Conservation (phyloP, 2,888 invertebrate species). For the Tridacna gigas region DNA sequence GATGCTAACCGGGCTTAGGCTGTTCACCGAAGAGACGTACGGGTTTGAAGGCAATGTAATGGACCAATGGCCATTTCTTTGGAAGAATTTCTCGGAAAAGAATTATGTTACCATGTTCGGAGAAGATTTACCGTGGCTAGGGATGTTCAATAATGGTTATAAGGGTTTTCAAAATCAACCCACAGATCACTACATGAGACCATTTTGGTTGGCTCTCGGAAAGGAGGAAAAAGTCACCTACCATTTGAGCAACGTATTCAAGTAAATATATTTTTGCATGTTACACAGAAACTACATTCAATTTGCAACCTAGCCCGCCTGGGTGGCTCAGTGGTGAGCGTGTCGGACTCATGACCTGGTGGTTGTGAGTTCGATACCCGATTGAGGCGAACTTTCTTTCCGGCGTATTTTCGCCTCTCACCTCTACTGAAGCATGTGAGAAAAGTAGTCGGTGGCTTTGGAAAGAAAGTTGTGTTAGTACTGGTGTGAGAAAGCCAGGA, state of each 20-base stretch:
- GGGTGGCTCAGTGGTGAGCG: too few relatives aligned
- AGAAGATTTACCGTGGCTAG: slow-evolving; percentile 58
- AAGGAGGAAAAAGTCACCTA: slow-evolving; percentile 19
- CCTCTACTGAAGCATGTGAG: too few relatives aligned
- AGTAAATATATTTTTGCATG: background rate
- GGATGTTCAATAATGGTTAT: slow-evolving; percentile 47
- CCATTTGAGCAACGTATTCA: slow-evolving; percentile 13
- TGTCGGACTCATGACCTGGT: too few relatives aligned
- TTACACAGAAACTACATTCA: background rate
- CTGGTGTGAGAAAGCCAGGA: too few relatives aligned
- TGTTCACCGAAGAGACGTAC: slow-evolving; percentile 41
- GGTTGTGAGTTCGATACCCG: too few relatives aligned
- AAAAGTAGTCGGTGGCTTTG: too few relatives aligned
- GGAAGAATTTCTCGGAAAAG: slow-evolving; percentile 48
- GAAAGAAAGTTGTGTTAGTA: too few relatives aligned
- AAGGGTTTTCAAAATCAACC: slow-evolving; percentile 54
- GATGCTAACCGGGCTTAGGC: slow-evolving; percentile 55
- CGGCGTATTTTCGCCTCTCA: too few relatives aligned
- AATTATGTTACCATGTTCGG: slow-evolving; percentile 55
- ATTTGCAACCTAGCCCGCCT: too few relatives aligned
- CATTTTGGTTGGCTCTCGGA: slow-evolving; percentile 52
- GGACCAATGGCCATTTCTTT: slow-evolving; percentile 59
- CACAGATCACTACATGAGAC: slow-evolving; percentile 66
- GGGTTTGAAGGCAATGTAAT: slow-evolving; percentile 20
- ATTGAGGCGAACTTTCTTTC: too few relatives aligned